Evolutionary conservation across 2,797 vertebrate species (phyloP), one percentile per base, ranked within the genome.

Genomic region (Neoniphon sammara): DNA sequence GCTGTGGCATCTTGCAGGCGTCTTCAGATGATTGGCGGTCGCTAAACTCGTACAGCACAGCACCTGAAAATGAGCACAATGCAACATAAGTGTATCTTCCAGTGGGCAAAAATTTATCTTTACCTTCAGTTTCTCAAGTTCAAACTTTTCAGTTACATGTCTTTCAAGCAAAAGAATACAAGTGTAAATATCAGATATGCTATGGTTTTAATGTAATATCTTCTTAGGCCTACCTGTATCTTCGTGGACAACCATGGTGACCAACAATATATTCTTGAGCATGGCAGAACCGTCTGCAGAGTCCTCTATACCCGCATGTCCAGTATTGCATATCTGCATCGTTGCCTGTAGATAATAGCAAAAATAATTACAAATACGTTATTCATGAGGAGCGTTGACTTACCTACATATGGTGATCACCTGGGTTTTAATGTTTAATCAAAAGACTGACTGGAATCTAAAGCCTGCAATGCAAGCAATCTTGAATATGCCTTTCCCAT

Each of bases 261-360:
- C 93, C 91, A 4, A 88, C 44, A 0, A 87, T 89, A 70, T 92
- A 92, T 87, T 95, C 92, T 31, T 94, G 92, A 61, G 93, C 78
- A 81, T 93, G 90, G 76, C 94, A 95, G 91, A 93, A 92, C 84
- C 88, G 89, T 62, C 86, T 91, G 90, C 94, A 95, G 89, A 90
- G 91, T 91, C 93, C 92, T 89, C 89, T 92, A 81, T 88, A 90
- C 49, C 92, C 93, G 66, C 94, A 93, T 2, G 86, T 91, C 91
- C 89, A 84, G 50, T 93, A 91, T 64, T 91, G 89, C 63, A 73
- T 73, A 25, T 89, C 90, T 27, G 80, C 74, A 59, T 93, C 89
- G 36, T 87, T 73, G 25, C 85, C 92, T 94, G 66, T 54, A 53
- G 47, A 72, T 18, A 50, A 49, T 71, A 21, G 47, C 14, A 52